phyloP scores from a whole-genome alignment of 30 jellyfish, hydroid and myxozoan species.

The Pelagia noctiluca region DNA sequence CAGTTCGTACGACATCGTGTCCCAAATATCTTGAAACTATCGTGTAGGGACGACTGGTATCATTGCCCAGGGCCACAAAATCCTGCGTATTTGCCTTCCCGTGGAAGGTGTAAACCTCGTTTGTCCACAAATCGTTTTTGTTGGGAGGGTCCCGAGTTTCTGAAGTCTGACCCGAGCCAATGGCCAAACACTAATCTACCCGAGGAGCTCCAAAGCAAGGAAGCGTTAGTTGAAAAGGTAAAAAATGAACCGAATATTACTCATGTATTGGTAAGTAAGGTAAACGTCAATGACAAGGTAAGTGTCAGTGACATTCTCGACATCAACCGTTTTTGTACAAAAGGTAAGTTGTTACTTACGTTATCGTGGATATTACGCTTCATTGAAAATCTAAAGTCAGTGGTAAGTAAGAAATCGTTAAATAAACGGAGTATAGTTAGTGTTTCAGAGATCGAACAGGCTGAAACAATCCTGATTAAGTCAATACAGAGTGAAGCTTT shows the following conservation, averaged over 20 bases:
- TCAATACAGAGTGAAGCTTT: background rate
- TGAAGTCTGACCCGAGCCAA: constrained; percentile 4
- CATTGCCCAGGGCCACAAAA: constrained; percentile 12
- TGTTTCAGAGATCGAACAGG: constrained; percentile 21
- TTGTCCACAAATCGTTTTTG: constrained; percentile 29
- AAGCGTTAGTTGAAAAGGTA: constrained; percentile 15
- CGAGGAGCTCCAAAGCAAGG: background rate
- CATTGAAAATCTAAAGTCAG: constrained; percentile 3
- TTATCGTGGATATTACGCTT: constrained; percentile 39
- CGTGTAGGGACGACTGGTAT: constrained; percentile 10
- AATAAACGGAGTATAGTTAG: background rate
- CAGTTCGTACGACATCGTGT: constrained; percentile 19
- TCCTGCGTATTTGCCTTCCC: constrained; percentile 17
- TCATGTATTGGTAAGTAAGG: constrained; percentile 29
- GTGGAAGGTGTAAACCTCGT: background rate
- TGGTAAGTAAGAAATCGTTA: background rate
- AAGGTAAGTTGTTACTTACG: constrained; percentile 33
- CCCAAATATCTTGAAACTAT: constrained; percentile 1
- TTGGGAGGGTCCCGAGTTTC: constrained; percentile 73
- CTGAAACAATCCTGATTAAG: constrained; percentile 19
- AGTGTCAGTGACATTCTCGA: constrained; percentile 6
- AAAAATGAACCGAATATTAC: constrained; percentile 44
- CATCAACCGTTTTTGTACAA: background rate
- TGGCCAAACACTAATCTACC: constrained; percentile 16
- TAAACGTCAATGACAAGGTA: background rate